Percentiles rank a stretch among this genome's conserved stretches.
These are phyloP conservation scores for Gastrophysa polygoni DNA, from an alignment of 2,888 invertebrate species.

Conservation along the genomic window DNA sequence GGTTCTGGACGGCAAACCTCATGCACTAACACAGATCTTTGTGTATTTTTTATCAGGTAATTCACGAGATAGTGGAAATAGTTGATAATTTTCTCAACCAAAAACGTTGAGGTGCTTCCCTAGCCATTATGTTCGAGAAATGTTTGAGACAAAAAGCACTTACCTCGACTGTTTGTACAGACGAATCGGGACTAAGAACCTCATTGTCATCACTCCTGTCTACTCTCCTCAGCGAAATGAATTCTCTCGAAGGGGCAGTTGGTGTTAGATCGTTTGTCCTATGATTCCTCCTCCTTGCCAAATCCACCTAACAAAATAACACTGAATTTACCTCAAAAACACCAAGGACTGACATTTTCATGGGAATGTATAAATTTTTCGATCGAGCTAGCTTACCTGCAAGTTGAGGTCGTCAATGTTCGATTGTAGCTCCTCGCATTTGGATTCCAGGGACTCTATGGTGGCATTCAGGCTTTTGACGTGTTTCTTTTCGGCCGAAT, in stretches of 20 bases:
- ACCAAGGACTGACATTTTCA: too few species aligned
- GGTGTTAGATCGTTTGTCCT: conserved; percentile 35
- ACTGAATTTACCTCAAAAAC: too few species aligned
- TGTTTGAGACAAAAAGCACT: conserved; percentile 23
- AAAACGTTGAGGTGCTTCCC: too few species aligned
- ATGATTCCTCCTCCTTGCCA: conserved; percentile 58
- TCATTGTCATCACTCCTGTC: conserved; percentile 29
- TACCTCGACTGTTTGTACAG: conserved; percentile 42
- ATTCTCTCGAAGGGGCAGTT: conserved; percentile 29
- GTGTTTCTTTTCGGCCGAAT: conserved; percentile 85
- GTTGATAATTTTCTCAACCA: too few species aligned
- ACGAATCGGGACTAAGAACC: conserved; percentile 39
- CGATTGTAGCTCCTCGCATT: conserved; percentile 83
- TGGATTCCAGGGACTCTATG: conserved; percentile 80
- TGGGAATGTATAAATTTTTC: too few species aligned
- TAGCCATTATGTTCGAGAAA: too few species aligned
- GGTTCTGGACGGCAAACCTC: too few species aligned
- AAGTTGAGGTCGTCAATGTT: conserved; percentile 76
- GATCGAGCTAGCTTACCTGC: too few species aligned
- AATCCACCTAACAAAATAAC: conserved; percentile 54
- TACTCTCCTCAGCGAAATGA: conserved; percentile 34
- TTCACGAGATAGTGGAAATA: too few species aligned
- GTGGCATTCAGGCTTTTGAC: conserved; percentile 79
- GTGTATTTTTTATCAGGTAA: too few species aligned
- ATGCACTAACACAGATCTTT: too few species aligned